Base-by-base conservation (phyloP, 2,888 invertebrate genomes). In the Chloroclystis v-ata region DNA sequence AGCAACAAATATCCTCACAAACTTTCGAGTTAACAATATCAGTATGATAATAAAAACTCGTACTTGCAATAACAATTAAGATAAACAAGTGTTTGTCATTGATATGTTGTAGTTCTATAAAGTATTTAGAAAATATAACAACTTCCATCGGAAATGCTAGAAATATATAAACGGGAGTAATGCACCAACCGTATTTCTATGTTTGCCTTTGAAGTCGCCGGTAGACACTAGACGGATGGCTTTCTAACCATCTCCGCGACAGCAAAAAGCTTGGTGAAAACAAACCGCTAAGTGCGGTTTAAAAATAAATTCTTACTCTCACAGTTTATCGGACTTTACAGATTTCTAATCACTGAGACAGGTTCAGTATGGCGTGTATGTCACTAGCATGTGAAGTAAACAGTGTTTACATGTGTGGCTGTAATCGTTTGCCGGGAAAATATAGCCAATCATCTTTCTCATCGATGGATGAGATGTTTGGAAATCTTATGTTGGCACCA, bases 221-320 rank as follows among this genome's bases (percentile, higher is more conserved):
- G 63, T 63, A 66, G 72, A 70, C 75, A 78, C 77, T 67, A 78
- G 84, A 86, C 76, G 68, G 83, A 85, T 86, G 77, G 76, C 86
- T 87, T 87, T 87, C 86, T 85, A 85, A 83, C 79, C 76, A 71
- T 71, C 72, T 70, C 67, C 57, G 68, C 72, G 76, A 74, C 35
- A 35, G 76, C 72, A 79, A 82, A 82, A 83, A 83, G 78, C 78
- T 71, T 63, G 69, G 82, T 72, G 85, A 84, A 86, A 85, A 81
- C 75, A 61, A 69, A 70, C 75, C 67, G 68, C 74, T 81, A 82
- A 78, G 75, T 77, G 70, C 74, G 68, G 73, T 72, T 79, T 80
- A 75, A 78, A 78, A 79, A 80, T 78, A 81, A 70, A 75, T 75
- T 69, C 69, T 65, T 49, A 57, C 51, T 57, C 57, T 60, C 63